Conservation (phyloP, 2,113 vertebrate genomes). For the Podarcis muralis region DNA sequence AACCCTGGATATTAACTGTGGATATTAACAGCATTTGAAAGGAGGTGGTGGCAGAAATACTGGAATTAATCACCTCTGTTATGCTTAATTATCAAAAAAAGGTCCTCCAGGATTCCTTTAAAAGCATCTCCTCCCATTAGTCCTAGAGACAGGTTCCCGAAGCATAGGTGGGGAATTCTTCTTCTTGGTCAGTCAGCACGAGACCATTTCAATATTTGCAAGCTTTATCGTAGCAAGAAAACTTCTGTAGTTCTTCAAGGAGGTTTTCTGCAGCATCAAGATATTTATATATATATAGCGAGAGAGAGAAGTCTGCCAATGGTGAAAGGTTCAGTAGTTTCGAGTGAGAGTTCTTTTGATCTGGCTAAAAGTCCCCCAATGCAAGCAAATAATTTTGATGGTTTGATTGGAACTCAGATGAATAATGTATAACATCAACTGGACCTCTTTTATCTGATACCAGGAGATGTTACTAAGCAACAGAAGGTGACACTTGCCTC, state of each 20-base stretch:
- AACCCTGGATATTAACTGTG: background rate
- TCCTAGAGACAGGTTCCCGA: slow-evolving; percentile 45
- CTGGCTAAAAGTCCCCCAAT: slow-evolving; percentile 70
- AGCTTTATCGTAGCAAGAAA: slow-evolving; percentile 53
- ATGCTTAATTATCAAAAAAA: slow-evolving; percentile 39
- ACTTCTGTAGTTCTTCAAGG: slow-evolving; percentile 66
- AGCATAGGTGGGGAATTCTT: slow-evolving; percentile 24
- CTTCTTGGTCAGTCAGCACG: background rate
- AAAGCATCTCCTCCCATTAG: slow-evolving; percentile 34
- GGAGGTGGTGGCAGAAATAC: too few relatives aligned
- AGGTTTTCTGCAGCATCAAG: slow-evolving; percentile 34
- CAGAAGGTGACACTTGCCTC: slow-evolving; percentile 79
- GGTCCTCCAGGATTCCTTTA: slow-evolving; percentile 15
- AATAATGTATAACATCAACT: slow-evolving; percentile 81
- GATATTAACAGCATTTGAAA: background rate
- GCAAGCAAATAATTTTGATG: slow-evolving; percentile 81
- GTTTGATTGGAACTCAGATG: slow-evolving; percentile 77
- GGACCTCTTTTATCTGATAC: slow-evolving; percentile 81
- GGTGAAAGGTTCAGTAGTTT: slow-evolving; percentile 65
- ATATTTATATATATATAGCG: too few relatives aligned
- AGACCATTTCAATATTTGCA: slow-evolving; percentile 58
- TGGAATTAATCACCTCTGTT: background rate
- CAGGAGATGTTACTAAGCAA: slow-evolving; percentile 83
- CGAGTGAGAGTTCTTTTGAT: slow-evolving; percentile 69
- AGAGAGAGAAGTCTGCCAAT: slow-evolving; percentile 31